Base-by-base conservation (phyloP, 92 coral and sea anemone species). In the Heteractis magnifica region DNA sequence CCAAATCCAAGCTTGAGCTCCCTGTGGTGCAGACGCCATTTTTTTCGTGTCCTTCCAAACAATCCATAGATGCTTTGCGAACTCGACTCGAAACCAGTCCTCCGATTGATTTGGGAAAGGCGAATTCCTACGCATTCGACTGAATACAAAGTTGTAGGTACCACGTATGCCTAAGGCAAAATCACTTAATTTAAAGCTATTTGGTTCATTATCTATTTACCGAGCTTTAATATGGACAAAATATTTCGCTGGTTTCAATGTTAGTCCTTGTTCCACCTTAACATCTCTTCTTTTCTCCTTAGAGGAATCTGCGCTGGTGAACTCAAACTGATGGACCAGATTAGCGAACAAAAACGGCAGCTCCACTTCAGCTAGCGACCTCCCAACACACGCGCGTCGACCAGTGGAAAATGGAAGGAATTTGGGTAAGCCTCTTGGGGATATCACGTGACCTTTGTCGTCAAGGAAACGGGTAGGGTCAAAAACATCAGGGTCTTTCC, bases 401-500 rank as follows among this genome's bases (percentile, higher is more conserved):
- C 86, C 87, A 18, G 81, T 71, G 1, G 71, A 26, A 49, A 83
- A 83, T 75, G 87, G 87, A 8, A 83, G 62, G 53, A 76, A 83
- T 18, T 58, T 21, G 48, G 80, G 74, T 12, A 26, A 11, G 8
- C 49, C 14, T 48, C 49, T 75, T 3, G 75, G 87, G 58, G 77
- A 59, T 6, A 83, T 23, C 50, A 83, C 71, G 52, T 20, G 75
- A 62, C 87, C 86, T 6, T 81, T 75, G 77, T 79, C 90, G 77
- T 91, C 91, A 77, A 93, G 79, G 74, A 93, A 93, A 68, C 97
- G 94, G 41, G 65, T 49, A 11, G 97, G 97, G 11, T 88, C 59
- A 65, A 93, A 93, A 9, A 91, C 88, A 23, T 91, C 92, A 26
- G 97, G 97, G 79, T 93, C 87, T 84, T 88, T 86, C 91, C 92